These are phyloP conservation scores for Chrysolina haemoptera DNA, from an alignment of 2,888 invertebrate species.

Conservation along the genomic window DNA sequence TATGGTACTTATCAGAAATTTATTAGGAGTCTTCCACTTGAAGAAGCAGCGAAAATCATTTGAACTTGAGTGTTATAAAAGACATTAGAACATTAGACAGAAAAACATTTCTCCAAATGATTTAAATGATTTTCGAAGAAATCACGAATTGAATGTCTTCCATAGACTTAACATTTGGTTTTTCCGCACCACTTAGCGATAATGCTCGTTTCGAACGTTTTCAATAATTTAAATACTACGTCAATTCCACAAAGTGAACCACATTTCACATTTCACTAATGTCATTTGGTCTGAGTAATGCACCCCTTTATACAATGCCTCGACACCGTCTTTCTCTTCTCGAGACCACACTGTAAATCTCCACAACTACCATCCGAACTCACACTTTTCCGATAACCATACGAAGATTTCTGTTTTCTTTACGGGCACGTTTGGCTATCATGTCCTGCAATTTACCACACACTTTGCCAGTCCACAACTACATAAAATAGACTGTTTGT, in stretches of 20 bases:
- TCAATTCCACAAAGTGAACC: not conserved
- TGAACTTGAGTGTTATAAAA: too few species aligned
- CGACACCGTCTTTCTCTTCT: not conserved
- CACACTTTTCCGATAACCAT: slow-evolving; percentile 25
- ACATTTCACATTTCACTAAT: not conserved
- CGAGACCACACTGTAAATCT: not conserved
- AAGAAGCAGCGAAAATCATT: too few species aligned
- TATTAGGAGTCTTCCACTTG: too few species aligned
- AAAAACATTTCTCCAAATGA: too few species aligned
- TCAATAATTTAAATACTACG: not conserved
- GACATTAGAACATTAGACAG: too few species aligned
- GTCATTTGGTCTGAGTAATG: not conserved
- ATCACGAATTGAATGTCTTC: not conserved
- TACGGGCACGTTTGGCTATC: slow-evolving; percentile 41
- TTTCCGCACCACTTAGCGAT: not conserved
- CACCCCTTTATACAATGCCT: not conserved
- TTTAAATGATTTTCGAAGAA: too few species aligned
- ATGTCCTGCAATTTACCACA: slow-evolving; percentile 44
- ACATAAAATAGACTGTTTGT: slow-evolving; percentile 44
- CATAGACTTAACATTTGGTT: not conserved
- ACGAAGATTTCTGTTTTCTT: slow-evolving; percentile 33
- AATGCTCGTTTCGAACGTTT: not conserved
- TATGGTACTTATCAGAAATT: too few species aligned
- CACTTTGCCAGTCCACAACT: slow-evolving; percentile 42
- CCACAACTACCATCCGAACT: slow-evolving; percentile 1